Percentiles rank a stretch among this genome's conserved stretches.
Conservation (phyloP, 2,113 vertebrate genomes). For the Laticauda laticaudata region DNA sequence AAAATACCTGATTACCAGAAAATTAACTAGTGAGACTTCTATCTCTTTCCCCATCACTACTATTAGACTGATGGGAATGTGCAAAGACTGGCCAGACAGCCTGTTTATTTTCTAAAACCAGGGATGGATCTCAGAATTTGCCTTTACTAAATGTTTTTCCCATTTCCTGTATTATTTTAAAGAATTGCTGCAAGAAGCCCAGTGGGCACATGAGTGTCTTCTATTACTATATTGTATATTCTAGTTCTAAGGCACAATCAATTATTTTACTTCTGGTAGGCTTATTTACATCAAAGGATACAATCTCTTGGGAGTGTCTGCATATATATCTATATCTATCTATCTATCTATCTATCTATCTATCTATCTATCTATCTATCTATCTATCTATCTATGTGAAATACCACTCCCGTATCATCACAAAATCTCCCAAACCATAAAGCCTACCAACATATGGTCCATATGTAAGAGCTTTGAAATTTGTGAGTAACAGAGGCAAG, state of each 20-base stretch:
- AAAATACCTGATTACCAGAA: background rate
- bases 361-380: too few species aligned
- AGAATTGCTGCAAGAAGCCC: background rate
- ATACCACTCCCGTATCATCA: too few species aligned
- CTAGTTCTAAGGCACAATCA: background rate
- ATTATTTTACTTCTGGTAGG: background rate
- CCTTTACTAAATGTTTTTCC: background rate
- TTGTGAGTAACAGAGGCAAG: background rate
- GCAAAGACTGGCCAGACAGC: background rate
- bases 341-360: too few species aligned
- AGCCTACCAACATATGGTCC: too few species aligned
- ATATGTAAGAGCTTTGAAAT: background rate
- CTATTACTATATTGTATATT: background rate
- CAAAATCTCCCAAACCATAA: too few species aligned
- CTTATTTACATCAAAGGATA: background rate
- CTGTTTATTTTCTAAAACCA: background rate
- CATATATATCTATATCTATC: background rate
- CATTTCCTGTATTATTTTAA: background rate
- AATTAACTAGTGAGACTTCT: background rate
- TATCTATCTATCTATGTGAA: too few species aligned
- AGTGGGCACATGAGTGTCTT: background rate
- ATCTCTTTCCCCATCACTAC: background rate
- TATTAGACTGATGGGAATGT: background rate
- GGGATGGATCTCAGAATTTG: background rate
- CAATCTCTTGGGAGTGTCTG: background rate